These are phyloP conservation scores for Scortum barcoo DNA, from an alignment of 2,113 vertebrate genomes.

Conservation along the genomic window DNA sequence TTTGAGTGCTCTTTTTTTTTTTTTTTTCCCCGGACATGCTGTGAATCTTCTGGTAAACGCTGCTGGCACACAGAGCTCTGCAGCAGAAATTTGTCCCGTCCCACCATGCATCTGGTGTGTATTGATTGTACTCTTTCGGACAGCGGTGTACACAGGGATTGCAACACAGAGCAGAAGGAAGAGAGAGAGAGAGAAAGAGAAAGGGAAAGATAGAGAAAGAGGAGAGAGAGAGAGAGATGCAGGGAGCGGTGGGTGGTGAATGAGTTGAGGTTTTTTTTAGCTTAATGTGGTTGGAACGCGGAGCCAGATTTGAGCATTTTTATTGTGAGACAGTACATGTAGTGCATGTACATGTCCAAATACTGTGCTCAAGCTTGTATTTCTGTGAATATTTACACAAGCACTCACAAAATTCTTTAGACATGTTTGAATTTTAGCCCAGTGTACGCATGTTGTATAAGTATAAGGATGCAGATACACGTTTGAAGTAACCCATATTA, in stretches of 20 bases:
- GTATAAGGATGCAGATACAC: neutral
- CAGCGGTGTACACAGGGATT: constrained; percentile 48
- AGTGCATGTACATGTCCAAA: constrained; percentile 5
- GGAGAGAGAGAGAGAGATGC: neutral
- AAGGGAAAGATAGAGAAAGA: neutral
- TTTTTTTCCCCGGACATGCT: no score
- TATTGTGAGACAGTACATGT: constrained; percentile 5
- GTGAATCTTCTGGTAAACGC: constrained; percentile 17
- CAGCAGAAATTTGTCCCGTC: constrained; percentile 62
- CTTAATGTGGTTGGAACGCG: constrained; percentile 49
- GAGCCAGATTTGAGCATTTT: neutral
- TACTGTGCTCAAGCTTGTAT: neutral
- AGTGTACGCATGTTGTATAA: neutral
- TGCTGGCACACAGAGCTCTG: constrained; percentile 51
- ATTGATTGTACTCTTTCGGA: constrained; percentile 74
- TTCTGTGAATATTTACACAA: neutral
- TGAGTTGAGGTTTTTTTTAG: constrained; percentile 48
- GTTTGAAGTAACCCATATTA: neutral
- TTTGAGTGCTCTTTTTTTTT: neutral
- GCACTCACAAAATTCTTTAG: neutral
- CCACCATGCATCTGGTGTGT: constrained; percentile 65
- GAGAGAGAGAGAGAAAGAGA: constrained; percentile 12
- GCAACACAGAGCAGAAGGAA: constrained; percentile 47
- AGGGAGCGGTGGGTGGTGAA: constrained; percentile 68
- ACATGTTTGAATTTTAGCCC: neutral